Evolutionary conservation across 2,113 vertebrate species (phyloP), one percentile per base, ranked within the genome.

Genomic region (Centropristis striata): DNA sequence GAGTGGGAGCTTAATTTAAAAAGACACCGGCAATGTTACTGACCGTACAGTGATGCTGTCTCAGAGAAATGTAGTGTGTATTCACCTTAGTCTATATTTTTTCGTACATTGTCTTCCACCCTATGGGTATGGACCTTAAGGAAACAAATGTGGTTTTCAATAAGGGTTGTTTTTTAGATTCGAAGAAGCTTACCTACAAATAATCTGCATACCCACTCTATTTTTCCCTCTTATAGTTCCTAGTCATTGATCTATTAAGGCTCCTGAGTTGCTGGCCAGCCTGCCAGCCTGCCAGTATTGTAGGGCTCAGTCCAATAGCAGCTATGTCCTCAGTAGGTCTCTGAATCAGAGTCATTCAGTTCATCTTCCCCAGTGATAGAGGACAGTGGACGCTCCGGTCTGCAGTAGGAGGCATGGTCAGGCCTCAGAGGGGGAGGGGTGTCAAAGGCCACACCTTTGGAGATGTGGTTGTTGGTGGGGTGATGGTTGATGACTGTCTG

Each of bases 341-440:
- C 98, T 0, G 98, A 99, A 70, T 99, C 98, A 0, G 98, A 99
- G 94, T 99, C 98, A 71, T 98, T 99, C 90, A 99, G 96, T 85
- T 99, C 98, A 0, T 99, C 98, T 25, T 97, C 97, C 9, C 94
- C 84, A 57, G 86, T 89, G 50, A 96, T 92, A 0, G 96, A 90
- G 80, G 96, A 96, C 64, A 96, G 96, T 27, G 96, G 96, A 75
- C 95, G 95, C 73, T 96, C 95, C 46, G 96, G 94, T 83, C 96
- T 97, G 92, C 97, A 97, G 75, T 96, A 97, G 53, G 97, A 96
- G 71, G 95, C 95, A 16, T 97, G 97, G 85, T 97, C 96, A 0
- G 94, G 96, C 85, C 96, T 95, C 94, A 97, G 93, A 57, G 96
- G 86, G 2, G 97, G 96, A 83, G 96, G 93, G 54, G 96, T 92